A percentile compares a stretch with the other conserved stretches of the same genome.
Conservation (phyloP, 2,797 vertebrate genomes). For the Uromys caudimaculatus region DNA sequence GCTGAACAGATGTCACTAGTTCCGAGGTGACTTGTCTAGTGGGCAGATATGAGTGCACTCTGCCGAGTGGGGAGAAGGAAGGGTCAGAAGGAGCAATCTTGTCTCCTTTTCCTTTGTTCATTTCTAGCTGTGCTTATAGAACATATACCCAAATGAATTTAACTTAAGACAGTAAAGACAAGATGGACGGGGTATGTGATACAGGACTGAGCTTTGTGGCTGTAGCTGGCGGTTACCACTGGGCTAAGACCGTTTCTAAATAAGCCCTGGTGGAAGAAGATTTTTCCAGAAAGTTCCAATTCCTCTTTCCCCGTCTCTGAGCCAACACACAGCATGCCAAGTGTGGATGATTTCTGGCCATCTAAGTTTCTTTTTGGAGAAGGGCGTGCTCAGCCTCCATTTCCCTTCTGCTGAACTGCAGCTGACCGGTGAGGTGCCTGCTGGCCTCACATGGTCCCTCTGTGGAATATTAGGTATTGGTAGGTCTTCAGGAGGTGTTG, state of each 20-base stretch:
- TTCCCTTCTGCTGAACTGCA: neutral
- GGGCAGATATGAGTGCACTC: neutral
- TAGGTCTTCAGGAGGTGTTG: neutral
- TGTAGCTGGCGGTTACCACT: neutral
- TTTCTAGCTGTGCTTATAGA: neutral
- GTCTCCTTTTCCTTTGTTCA: neutral
- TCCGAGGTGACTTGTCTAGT: neutral
- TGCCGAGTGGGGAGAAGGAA: rapidly evolving
- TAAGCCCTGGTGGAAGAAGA: slow-evolving; percentile 12
- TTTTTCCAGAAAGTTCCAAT: neutral
- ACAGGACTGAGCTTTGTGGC: neutral
- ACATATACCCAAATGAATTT: neutral
- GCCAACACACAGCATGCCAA: neutral
- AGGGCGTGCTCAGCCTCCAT: too few relatives aligned
- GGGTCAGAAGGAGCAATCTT: neutral
- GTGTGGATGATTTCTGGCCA: neutral
- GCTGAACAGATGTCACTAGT: neutral
- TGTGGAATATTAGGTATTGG: too few relatives aligned
- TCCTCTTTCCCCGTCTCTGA: too few relatives aligned
- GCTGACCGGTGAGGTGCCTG: neutral
- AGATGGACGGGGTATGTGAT: neutral
- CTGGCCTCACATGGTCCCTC: neutral
- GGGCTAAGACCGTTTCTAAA: neutral
- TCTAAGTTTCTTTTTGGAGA: neutral
- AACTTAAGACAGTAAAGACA: neutral